phyloP scores from a whole-genome alignment of 2,888 invertebrate genomes.

The Mantis religiosa region DNA sequence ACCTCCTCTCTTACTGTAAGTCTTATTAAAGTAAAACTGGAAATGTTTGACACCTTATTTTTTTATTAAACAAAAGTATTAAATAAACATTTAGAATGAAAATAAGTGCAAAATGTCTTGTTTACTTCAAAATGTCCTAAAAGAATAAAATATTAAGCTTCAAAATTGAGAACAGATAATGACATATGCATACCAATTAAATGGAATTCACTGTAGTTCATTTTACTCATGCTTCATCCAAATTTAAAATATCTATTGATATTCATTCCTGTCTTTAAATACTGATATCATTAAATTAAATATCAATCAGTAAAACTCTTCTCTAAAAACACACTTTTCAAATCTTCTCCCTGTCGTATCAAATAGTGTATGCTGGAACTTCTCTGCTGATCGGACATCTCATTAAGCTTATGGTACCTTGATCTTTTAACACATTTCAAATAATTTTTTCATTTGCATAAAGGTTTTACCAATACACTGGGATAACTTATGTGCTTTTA shows the following conservation, averaged over 20 bases:
- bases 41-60: too few relatives aligned
- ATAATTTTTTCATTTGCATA: neutral
- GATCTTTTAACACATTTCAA: neutral
- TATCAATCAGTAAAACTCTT: neutral
- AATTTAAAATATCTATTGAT: neutral
- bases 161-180: neutral
- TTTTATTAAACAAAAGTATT: too few relatives aligned
- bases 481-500: neutral
- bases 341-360: neutral
- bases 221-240: neutral
- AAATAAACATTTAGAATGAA: too few relatives aligned
- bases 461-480: neutral
- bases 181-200: neutral
- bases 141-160: neutral
- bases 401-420: neutral
- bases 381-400: slow-evolving; percentile 4
- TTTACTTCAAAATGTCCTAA: neutral
- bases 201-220: neutral
- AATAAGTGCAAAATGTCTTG: neutral
- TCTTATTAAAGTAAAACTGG: too few relatives aligned
- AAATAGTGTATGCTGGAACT: neutral
- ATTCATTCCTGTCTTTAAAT: neutral
- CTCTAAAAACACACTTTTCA: neutral
- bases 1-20: too few relatives aligned
- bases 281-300: neutral